A percentile compares a stretch with the other conserved stretches of the same genome.
These are phyloP conservation scores for Drosophila peninsularis DNA, from an alignment of 2,888 invertebrate species.

Conservation along the genomic window DNA sequence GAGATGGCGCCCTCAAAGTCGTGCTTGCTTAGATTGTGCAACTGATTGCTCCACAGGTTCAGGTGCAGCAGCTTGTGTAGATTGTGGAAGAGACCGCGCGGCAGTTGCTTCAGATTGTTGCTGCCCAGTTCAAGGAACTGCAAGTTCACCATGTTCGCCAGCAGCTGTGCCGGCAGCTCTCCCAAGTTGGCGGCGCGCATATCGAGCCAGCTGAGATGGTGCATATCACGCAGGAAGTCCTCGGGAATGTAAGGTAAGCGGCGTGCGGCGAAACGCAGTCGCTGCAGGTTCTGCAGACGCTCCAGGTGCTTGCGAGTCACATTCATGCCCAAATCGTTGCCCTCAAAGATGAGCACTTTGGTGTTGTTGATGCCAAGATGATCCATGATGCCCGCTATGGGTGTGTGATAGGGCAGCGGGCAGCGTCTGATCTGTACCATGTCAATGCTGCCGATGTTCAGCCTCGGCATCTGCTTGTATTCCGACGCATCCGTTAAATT, in stretches of 20 bases:
- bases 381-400: constrained; percentile 83
- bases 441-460: constrained; percentile 79
- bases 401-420: constrained; percentile 84
- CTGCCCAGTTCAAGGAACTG: constrained; percentile 88
- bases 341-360: constrained; percentile 86
- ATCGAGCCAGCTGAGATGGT: constrained; percentile 88
- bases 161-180: constrained; percentile 86
- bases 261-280: constrained; percentile 87
- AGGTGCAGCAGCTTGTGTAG: constrained; percentile 87
- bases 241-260: constrained; percentile 87
- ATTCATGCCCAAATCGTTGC: constrained; percentile 85
- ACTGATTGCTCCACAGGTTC: constrained; percentile 89
- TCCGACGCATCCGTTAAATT: constrained; percentile 76
- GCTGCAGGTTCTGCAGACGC: constrained; percentile 86
- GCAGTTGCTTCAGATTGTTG: constrained; percentile 88
- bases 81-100: constrained; percentile 87
- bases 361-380: constrained; percentile 81
- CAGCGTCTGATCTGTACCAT: constrained; percentile 83
- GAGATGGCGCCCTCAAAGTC: constrained; percentile 88
- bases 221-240: constrained; percentile 87
- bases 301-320: constrained; percentile 87
- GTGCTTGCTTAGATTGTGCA: constrained; percentile 87
- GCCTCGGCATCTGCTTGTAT: constrained; percentile 78
- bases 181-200: constrained; percentile 87
- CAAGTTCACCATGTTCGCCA: constrained; percentile 86